Base-by-base conservation (phyloP, 2,888 invertebrate species). In the Pecten maximus region DNA sequence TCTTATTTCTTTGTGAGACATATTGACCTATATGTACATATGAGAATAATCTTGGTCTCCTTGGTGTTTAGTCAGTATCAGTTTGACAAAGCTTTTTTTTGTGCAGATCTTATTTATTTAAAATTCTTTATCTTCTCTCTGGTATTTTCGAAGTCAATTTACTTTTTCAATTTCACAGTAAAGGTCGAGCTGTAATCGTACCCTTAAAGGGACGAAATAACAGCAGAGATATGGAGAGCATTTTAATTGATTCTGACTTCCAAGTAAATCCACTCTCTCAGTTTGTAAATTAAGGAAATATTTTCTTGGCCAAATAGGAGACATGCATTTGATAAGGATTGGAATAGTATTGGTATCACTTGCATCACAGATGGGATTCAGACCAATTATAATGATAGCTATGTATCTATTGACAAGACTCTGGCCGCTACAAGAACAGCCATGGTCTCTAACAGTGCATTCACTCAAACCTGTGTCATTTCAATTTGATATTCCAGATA, bases 401-500 rank as follows among this genome's bases (percentile, higher is more conserved):
- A 10, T 74, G 35, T 35, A 74, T 74, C 74, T 74, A 74, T 74
- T 74, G 74, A 74, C 74, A 74, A 23, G 74, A 35, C 35, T 35
- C 16, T 44, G 50, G 28, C 15, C 74, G 35, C 74, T 74, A 28
- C 74, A 74, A 12, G 10, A 74, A 74, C 74, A 6, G 35, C 35
- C 15, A 74, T 74, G 74, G 74, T 35, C 74, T 28, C 74, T 74
- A 35, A 74, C 74, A 74, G 74, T 74, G 35, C 74, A 74, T 35
- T 74, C 35, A 35, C 74, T 74, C 74, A 74, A 74, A 74, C 35
- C 74, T 35, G 74, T 74, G 74, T 74, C 74, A 74, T 74, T 74
- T 74, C 74, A 74, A 74, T 74, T 74, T 74, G 74, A 74, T 74
- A 74, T 74, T 74, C 74, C 35, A 74, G 74, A 74, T 74, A 74